Evolutionary conservation across 2,888 invertebrate species (phyloP), one percentile per base, ranked within the genome.

Genomic region (Ophion ventricosus): DNA sequence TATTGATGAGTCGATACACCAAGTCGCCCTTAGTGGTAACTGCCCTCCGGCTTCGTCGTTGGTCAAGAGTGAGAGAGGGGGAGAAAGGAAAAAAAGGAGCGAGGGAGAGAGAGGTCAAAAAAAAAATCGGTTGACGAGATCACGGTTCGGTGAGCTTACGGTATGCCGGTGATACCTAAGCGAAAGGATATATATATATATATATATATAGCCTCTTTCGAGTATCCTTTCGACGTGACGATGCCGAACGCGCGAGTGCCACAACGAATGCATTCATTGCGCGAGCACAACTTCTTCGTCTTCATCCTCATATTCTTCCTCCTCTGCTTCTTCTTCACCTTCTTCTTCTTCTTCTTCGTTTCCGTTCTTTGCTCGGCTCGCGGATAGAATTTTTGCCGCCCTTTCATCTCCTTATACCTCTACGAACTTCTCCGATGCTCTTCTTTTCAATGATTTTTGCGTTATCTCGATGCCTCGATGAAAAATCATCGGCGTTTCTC

Each of bases 71-170:
- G 3, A 29, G 70, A 56, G 23, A 49, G 17, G 14, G 40, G 26
- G 67, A 25, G 25, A 35, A 40, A 66, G 67, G 17, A 57, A 66
- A 25, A 64, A 25, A 35, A 35, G 40, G 69, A 78, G 54, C 7
- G 57, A 79, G 61, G 49, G 26, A 49, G 69, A 56, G 54, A n/a
- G 35, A 54, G 69, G 57, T 69, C 64, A 49, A 49, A 80, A 80
- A 85, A 85, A 82, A 80, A 85, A 85, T 82, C 82, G 82, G 84
- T 82, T 79, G 79, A 82, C 84, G 84, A 74, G 61, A 80, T 75
- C 69, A 56, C 74, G 75, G 74, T 80, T 73, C 75, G 82, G 76
- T 79, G 85, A 85, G 79, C 76, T 82, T 67, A 80, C 83, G 83
- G 83, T 80, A 82, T 84, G 84, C 81, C 67, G 75, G 61, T 78